Evolutionary conservation across 92 coral and sea anemone genomes (phyloP), one percentile per base, ranked within the genome.

Genomic region (Palythoa caribaeorum): DNA sequence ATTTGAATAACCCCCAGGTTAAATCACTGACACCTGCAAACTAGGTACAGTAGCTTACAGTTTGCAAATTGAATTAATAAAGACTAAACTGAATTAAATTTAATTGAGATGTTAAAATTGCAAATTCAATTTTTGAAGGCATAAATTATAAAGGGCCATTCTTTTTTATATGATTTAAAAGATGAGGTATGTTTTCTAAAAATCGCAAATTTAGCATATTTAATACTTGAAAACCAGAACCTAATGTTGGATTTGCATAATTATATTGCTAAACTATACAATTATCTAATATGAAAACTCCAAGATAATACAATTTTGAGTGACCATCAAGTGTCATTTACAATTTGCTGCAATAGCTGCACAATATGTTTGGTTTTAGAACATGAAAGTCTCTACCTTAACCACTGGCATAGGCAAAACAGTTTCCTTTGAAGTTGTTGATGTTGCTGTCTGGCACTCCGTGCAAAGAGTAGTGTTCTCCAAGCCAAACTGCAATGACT

Each of bases 11-110:
- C 68, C 20, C 28, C 68, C 68, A 60, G 68, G 68, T 60, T 60
- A 60, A 60, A 60, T 20, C 68, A 60, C 68, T 60, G 68, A 60
- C 68, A 60, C 68, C 68, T 14, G 68, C 68, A 60, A 60, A 60
- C 68, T 60, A 60, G 68, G 68, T 20, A 16, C 2, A 60, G 68
- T 60, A 60, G 68, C 20, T 60, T 60, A 60, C 68, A 60, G 68
- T 60, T 60, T 13, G 68, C 20, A 60, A 60, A 14, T 60, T 60
- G 68, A 60, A 60, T 60, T 60, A 60, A 60, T 20, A 60, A 60
- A 15, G 68, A 60, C 68, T 60, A 28, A 60, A 60, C 19, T 60
- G 68, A 60, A 60, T 60, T 55, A 13, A 55, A 28, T 28, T 28
- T 28, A 28, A 28, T 28, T 28, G 28, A 28, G 62, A 40, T 40